A percentile compares a stretch with the other conserved stretches of the same genome.
These are phyloP conservation scores for Melanotaenia nigrans DNA, from an alignment of 2,797 vertebrate genomes.

Conservation along the genomic window DNA sequence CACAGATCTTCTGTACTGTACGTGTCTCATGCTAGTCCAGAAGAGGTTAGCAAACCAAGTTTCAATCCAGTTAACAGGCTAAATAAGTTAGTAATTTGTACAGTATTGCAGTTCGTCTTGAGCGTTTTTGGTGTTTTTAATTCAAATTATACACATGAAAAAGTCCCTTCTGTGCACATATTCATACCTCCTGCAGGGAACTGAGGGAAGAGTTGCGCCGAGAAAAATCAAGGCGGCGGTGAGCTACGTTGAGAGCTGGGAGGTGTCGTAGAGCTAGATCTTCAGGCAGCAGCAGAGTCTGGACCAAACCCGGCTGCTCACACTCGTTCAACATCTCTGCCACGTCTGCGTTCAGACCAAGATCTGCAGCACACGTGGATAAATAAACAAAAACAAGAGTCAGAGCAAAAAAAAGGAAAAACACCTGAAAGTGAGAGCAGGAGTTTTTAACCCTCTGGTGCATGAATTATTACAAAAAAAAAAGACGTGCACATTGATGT, in stretches of 20 bases:
- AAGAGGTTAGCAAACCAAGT: too few species aligned
- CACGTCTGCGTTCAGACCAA: conserved; percentile 85
- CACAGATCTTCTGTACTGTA: too few species aligned
- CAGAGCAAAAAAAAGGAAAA: background rate
- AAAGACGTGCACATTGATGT: too few species aligned
- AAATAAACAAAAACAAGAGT: background rate
- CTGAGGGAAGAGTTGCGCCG: conserved; percentile 83
- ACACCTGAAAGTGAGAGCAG: too few species aligned
- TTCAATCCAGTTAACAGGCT: background rate
- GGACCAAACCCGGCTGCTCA: conserved; percentile 86
- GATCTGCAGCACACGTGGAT: conserved; percentile 61
- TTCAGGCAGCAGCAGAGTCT: conserved; percentile 90
- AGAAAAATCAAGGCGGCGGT: conserved; percentile 88
- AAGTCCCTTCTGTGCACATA: background rate
- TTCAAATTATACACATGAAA: background rate
- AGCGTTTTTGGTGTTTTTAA: background rate
- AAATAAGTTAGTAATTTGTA: background rate
- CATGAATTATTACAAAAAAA: too few species aligned
- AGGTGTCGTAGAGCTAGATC: conserved; percentile 91
- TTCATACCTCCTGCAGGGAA: conserved; percentile 90
- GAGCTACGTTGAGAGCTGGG: conserved; percentile 88
- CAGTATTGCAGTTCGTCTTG: background rate
- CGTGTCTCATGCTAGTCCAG: too few species aligned
- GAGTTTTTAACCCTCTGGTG: too few species aligned
- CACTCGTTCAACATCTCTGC: conserved; percentile 83